phyloP scores from a whole-genome alignment of 1,140 invertebrate genomes.

The Megathymus violae region DNA sequence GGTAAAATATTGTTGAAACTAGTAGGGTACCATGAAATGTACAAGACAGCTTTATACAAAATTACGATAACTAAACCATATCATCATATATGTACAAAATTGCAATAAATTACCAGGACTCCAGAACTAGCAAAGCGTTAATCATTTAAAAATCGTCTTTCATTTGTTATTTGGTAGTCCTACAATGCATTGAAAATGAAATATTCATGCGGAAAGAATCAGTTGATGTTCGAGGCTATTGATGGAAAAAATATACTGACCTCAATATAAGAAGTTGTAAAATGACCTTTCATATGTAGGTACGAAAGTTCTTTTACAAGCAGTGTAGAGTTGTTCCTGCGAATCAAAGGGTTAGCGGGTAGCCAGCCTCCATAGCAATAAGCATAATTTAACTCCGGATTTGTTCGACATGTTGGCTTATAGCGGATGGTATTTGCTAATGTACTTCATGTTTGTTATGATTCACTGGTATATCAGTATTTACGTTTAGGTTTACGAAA shows the following conservation, averaged over 20 bases:
- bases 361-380: slow-evolving; percentile 54
- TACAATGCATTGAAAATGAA: slow-evolving; percentile 57
- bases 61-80: no score
- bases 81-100: no score
- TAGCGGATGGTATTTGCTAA: slow-evolving; percentile 34
- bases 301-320: slow-evolving; percentile 37
- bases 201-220: slow-evolving; percentile 61
- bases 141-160: slow-evolving; percentile 5
- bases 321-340: slow-evolving; percentile 19
- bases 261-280: slow-evolving; percentile 16
- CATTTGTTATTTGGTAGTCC: no score
- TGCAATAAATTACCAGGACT: slow-evolving; percentile 4
- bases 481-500: no score
- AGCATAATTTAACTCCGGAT: slow-evolving; percentile 58
- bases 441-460: slow-evolving; percentile 32
- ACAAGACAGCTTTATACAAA: no score
- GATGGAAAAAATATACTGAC: slow-evolving; percentile 18
- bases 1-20: no score
- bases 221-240: slow-evolving; percentile 48
- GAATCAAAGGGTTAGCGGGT: slow-evolving; percentile 46
- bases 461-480: slow-evolving; percentile 38
- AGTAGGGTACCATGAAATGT: no score
- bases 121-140: slow-evolving; percentile 12
- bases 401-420: slow-evolving; percentile 54
- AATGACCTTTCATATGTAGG: slow-evolving; percentile 25